These are phyloP conservation scores for Sebastes matsubarae DNA, from an alignment of 2,797 vertebrate genomes.

Conservation along the genomic window DNA sequence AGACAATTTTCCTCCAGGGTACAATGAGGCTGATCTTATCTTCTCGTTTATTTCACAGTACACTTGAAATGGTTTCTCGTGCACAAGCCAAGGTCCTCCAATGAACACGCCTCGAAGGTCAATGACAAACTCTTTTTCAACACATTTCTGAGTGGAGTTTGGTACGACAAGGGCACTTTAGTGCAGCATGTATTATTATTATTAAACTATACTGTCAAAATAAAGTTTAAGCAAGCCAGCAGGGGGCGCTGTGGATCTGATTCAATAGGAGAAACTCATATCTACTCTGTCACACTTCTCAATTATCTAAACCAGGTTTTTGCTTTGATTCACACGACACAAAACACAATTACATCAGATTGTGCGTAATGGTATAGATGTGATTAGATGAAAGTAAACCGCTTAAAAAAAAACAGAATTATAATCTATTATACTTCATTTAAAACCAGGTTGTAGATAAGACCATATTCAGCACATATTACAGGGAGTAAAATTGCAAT, in stretches of 20 bases:
- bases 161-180: not conserved
- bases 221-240: not conserved
- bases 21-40: slow-evolving; percentile 31
- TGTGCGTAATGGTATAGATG: not conserved
- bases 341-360: not conserved
- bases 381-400: not conserved
- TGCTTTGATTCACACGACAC: not conserved
- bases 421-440: not conserved
- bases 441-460: not conserved
- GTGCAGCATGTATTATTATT: not conserved
- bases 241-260: not conserved
- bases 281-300: not conserved
- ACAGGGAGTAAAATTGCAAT: not conserved
- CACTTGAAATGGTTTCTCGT: slow-evolving; percentile 12
- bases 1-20: slow-evolving; percentile 22
- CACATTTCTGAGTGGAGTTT: not conserved
- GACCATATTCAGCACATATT: not conserved
- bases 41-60: slow-evolving; percentile 32
- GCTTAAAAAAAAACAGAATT: not conserved
- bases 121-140: not conserved
- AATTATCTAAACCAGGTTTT: not conserved
- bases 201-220: not conserved
- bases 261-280: not conserved
- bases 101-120: slow-evolving; percentile 9
- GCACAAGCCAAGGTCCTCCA: not conserved